Conservation (phyloP, 2,797 vertebrate genomes). For the Chromobotia macracanthus region DNA sequence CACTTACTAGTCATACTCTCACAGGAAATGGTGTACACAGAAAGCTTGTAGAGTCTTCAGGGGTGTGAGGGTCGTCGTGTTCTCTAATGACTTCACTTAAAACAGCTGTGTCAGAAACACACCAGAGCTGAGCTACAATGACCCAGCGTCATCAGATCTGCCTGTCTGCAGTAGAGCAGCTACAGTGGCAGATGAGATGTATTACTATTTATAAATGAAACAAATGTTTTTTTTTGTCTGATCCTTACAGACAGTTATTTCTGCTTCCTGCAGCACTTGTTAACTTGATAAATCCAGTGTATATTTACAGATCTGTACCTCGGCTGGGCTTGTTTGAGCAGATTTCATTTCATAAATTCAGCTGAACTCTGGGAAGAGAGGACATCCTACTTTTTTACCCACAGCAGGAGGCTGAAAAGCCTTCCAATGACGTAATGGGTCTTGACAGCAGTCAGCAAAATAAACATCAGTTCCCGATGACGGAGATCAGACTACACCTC, state of each 20-base stretch:
- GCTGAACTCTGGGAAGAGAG: conserved; percentile 2
- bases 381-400: conserved; percentile 42
- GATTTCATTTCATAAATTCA: conserved; percentile 5
- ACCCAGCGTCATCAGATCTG: conserved; percentile 43
- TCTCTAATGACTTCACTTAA: conserved; percentile 10
- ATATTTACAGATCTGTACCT: not conserved
- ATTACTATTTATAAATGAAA: conserved; percentile 55
- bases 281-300: not conserved
- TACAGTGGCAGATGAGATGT: conserved; percentile 49
- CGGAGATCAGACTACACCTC: conserved; percentile 25
- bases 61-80: not conserved
- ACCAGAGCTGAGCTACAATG: not conserved
- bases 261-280: not conserved
- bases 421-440: conserved; percentile 37
- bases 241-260: not conserved
- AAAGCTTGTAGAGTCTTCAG: not conserved
- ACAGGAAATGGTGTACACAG: not conserved
- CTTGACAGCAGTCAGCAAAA: conserved; percentile 19
- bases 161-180: conserved; percentile 46
- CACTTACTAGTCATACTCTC: not conserved
- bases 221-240: not conserved
- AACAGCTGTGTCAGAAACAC: conserved; percentile 5
- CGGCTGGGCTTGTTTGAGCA: conserved; percentile 11
- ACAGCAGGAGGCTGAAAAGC: conserved; percentile 11
- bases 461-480: conserved; percentile 30